Percentiles rank a stretch among this genome's conserved stretches.
These are phyloP conservation scores for Sebastes paucispinis DNA, from an alignment of 2,797 vertebrate species.

Conservation along the genomic window DNA sequence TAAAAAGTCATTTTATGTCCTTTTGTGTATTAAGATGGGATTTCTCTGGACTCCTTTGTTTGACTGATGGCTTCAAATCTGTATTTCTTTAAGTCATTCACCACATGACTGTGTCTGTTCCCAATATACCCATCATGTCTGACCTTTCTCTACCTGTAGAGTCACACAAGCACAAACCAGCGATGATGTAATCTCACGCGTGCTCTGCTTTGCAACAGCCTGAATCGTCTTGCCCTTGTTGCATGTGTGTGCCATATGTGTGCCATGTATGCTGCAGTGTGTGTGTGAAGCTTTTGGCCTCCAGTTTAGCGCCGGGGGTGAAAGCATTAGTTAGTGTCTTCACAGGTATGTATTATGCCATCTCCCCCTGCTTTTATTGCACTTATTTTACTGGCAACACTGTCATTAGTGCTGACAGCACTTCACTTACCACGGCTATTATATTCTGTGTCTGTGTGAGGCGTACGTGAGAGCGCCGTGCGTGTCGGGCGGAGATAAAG, in stretches of 20 bases:
- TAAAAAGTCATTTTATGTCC: background rate
- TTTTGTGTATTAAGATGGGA: background rate
- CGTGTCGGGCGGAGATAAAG: slow-evolving; percentile 57
- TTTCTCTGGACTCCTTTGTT: background rate
- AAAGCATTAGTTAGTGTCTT: slow-evolving; percentile 68
- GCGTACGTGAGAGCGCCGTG: slow-evolving; percentile 24
- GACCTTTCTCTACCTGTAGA: background rate
- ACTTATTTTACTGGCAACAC: slow-evolving; percentile 65
- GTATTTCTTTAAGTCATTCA: background rate
- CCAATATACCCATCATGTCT: background rate
- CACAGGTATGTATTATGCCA: slow-evolving; percentile 64
- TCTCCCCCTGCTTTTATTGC: slow-evolving; percentile 60
- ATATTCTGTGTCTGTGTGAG: slow-evolving; percentile 47
- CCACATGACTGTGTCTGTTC: background rate
- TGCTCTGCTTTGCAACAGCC: background rate
- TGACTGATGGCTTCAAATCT: background rate
- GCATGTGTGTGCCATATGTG: background rate
- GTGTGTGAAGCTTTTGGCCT: background rate
- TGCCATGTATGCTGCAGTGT: background rate
- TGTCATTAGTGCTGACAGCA: slow-evolving; percentile 75
- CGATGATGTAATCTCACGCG: background rate
- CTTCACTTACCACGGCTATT: slow-evolving; percentile 63
- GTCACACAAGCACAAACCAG: background rate
- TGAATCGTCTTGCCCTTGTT: background rate
- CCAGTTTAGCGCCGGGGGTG: slow-evolving; percentile 12